Conservation (phyloP, 1,140 invertebrate genomes). For the Paraescarpia echinospica region DNA sequence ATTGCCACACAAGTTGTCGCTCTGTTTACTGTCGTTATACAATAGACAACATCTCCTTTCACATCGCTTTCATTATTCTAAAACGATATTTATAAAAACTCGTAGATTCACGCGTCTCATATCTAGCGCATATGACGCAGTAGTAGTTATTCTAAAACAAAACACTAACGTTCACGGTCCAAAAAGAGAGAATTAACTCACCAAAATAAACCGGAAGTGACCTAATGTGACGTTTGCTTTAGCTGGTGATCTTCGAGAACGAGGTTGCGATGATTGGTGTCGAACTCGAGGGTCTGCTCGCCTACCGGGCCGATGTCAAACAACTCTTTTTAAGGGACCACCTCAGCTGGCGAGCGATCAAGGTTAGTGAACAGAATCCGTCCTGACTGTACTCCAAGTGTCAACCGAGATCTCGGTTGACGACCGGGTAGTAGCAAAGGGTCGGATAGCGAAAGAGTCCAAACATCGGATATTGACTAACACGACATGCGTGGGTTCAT, state of each 20-base stretch:
- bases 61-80: too few species aligned
- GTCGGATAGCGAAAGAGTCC: too few species aligned
- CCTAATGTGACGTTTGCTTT: background rate
- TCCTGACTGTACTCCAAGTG: background rate
- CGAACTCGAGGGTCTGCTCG: slow-evolving; percentile 28
- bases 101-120: too few species aligned
- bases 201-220: background rate
- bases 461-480: too few species aligned
- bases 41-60: too few species aligned
- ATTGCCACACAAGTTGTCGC: background rate
- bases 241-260: slow-evolving; percentile 30
- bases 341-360: slow-evolving; percentile 29
- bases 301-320: slow-evolving; percentile 27
- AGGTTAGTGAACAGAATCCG: background rate
- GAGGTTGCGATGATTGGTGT: slow-evolving; percentile 25
- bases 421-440: background rate
- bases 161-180: too few species aligned
- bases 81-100: too few species aligned
- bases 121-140: too few species aligned
- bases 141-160: too few species aligned
- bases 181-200: too few species aligned
- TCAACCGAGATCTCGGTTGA: background rate
- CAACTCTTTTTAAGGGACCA: slow-evolving; percentile 31
- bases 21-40: too few species aligned
- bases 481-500: background rate